Percentiles rank a stretch among this genome's conserved stretches.
Evolutionary conservation across 2,113 vertebrate species (phyloP).

Genomic region (Percopsis transmontana): DNA sequence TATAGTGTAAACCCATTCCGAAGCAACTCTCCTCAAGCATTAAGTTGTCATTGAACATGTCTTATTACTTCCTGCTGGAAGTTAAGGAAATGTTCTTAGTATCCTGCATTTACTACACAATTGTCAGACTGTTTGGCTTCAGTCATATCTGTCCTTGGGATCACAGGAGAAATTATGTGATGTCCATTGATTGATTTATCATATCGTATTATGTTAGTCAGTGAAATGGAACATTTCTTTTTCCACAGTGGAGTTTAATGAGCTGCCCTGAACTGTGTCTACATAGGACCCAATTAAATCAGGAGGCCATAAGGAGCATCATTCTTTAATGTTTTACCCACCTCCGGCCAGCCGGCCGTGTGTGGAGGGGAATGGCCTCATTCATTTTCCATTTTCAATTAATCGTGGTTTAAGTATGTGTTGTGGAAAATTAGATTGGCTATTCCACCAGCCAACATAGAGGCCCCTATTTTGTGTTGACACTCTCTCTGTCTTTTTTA

Average conservation of each 20-base stretch:
- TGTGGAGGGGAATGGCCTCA: slow-evolving; percentile 22
- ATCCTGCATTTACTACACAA: slow-evolving; percentile 32
- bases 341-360: slow-evolving; percentile 12
- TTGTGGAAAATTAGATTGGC: slow-evolving; percentile 35
- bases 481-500: neutral
- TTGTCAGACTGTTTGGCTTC: slow-evolving; percentile 10
- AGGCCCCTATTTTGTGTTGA: no score
- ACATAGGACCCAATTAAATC: slow-evolving; percentile 67
- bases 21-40: slow-evolving; percentile 40
- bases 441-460: neutral
- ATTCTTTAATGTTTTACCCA: slow-evolving; percentile 37
- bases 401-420: slow-evolving; percentile 52
- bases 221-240: slow-evolving; percentile 60
- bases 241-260: slow-evolving; percentile 53
- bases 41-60: neutral
- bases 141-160: slow-evolving; percentile 27
- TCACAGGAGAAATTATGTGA: slow-evolving; percentile 54
- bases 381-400: slow-evolving; percentile 51
- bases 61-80: neutral
- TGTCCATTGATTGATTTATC: neutral
- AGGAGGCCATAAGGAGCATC: slow-evolving; percentile 41
- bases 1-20: slow-evolving; percentile 9
- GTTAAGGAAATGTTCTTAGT: slow-evolving; percentile 11
- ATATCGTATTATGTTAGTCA: slow-evolving; percentile 57
- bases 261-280: slow-evolving; percentile 58